A percentile compares a stretch with the other conserved stretches of the same genome.
Evolutionary conservation across 2,113 vertebrate species (phyloP).

Genomic region (Sterrhoptilus dennistouni): DNA sequence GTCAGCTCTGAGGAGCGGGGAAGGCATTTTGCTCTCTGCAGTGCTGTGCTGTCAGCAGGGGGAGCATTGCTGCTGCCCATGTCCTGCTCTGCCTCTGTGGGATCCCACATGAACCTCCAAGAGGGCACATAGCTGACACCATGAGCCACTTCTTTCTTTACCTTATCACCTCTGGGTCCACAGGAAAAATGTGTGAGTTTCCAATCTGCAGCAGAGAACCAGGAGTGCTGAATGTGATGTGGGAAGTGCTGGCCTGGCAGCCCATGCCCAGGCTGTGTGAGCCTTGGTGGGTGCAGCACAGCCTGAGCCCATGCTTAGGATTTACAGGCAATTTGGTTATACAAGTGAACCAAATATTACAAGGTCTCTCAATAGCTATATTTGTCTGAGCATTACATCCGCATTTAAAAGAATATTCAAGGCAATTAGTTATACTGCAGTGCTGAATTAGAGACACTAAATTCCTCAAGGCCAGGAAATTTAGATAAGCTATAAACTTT

Average conservation of each 20-base stretch:
- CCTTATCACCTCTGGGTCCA: not conserved
- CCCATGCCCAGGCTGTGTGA: not conserved
- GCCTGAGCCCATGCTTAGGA: not conserved
- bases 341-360: not conserved
- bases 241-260: not conserved
- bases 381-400: not conserved
- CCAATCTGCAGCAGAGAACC: not conserved
- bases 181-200: not conserved
- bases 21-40: not conserved
- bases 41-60: not conserved
- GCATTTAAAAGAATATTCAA: not conserved
- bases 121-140: not conserved
- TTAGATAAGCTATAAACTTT: constrained; percentile 24
- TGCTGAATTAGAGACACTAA: not conserved
- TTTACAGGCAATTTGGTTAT: not conserved
- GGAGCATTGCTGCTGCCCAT: accelerated
- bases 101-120: not conserved
- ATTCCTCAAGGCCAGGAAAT: constrained; percentile 7
- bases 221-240: accelerated
- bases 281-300: not conserved
- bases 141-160: not conserved
- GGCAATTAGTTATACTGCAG: not conserved
- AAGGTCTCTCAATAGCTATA: not conserved
- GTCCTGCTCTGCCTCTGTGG: not conserved
- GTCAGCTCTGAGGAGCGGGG: not conserved